Evolutionary conservation across 2,797 vertebrate species (phyloP), one percentile per base, ranked within the genome.

Genomic region (Enteromius argenteus): DNA sequence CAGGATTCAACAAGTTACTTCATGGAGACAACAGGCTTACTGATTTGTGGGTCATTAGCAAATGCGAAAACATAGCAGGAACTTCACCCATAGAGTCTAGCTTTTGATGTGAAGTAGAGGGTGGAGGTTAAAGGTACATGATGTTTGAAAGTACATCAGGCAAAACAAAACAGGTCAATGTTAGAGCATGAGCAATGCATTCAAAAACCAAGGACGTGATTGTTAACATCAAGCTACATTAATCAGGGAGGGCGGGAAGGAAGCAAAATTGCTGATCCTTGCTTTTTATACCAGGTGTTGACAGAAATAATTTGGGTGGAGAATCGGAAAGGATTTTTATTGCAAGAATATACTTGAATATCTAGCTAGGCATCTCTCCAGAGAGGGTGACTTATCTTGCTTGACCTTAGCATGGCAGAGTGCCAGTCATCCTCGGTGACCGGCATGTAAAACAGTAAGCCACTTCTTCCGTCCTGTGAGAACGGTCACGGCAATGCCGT

Each of bases 121-220:
- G 64, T 46, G 30, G 39, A 76, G 42, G 32, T 79, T 87, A 86
- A 72, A 84, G 3, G 71, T 72, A 78, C 80, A 58, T 30, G 77
- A 81, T 74, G 79, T 37, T 85, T 88, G 86, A 86, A 89, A 84
- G 69, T 58, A 39, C 42, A 51, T 81, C 75, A 19, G 87, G 88
- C 87, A 90, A 93, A 92, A 92, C 90, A 89, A 89, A 92, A 91
- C 90, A 91, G 44, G 85, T 86, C 39, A 53, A 66, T 64, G 56
- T 49, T 27, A 39, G n/a, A 66, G 32, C 60, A 51, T 67, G 71
- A 39, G 44, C 56, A 39, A 23, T 46, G 80, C 21, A 27, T 62
- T 49, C 42, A 51, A 39, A 32, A 66, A 66, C 23, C 23, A 60
- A 60, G 23, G 4, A 60, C 1, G 30, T 62, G 27, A 62, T 1